Conservation (phyloP, 2,113 vertebrate genomes). For the Elanoides forficatus region DNA sequence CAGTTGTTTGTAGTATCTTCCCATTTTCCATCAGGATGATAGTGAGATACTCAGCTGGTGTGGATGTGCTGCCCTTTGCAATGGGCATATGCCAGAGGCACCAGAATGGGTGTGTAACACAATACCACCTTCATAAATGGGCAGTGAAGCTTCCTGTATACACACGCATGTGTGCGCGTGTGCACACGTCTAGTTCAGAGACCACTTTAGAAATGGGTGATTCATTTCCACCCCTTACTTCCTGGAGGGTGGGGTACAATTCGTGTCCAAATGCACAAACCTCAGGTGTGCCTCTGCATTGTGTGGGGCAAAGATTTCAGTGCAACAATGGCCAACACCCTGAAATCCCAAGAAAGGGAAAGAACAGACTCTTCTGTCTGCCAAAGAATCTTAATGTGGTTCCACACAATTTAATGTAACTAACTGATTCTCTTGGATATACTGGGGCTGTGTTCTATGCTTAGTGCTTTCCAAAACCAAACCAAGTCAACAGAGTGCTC, state of each 20-base stretch:
- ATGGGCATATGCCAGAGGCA: background rate
- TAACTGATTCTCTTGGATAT: background rate
- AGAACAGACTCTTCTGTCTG: background rate
- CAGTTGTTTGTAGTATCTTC: constrained; percentile 23
- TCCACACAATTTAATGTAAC: constrained; percentile 8
- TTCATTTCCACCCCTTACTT: background rate
- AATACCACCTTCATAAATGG: background rate
- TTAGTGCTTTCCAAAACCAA: constrained; percentile 56
- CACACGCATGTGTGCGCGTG: too few species aligned
- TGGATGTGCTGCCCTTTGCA: background rate
- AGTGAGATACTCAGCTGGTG: background rate
- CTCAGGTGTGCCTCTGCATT: background rate
- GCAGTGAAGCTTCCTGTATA: background rate
- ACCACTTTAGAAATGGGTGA: background rate
- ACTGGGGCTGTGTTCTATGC: background rate
- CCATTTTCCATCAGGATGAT: background rate
- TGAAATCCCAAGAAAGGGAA: background rate
- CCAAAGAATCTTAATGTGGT: background rate
- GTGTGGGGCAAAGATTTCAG: background rate
- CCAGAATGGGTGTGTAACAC: background rate
- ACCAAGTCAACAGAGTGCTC: constrained; percentile 55
- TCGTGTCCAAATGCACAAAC: background rate
- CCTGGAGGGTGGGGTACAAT: background rate
- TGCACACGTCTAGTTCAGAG: background rate
- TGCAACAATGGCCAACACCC: background rate